Evolutionary conservation across 2,113 vertebrate species (phyloP), one percentile per base, ranked within the genome.

Genomic region (Tetraodon nigroviridis): DNA sequence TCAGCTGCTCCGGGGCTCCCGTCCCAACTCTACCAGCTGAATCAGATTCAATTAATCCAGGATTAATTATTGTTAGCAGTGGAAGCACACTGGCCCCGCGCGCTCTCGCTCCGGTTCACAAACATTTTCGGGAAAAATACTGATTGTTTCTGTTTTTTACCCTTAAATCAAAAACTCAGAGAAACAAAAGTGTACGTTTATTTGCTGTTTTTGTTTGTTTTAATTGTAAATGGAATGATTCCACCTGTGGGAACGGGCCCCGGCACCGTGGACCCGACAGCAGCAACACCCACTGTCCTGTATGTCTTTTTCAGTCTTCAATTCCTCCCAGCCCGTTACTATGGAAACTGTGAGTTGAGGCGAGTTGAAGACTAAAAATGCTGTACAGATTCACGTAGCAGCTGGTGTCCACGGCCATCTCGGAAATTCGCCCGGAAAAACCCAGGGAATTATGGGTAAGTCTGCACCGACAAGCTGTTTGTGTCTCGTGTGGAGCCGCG

Each of bases 281-380:
- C 41, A 24, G 55, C 60, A 66, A 84, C 71, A 70, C 78, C 68
- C 29, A 74, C 85, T 88, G 73, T 89, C 89, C 90, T 92, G 91
- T 92, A 92, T 91, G 89, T 91, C 89, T 91, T 91, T 91, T 92
- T 90, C 90, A 92, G 90, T 92, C 89, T 92, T 92, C 78, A 89
- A 90, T 91, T 91, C 89, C 90, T 92, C 92, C 90, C 90, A 92
- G 90, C 86, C 90, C 89, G 75, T 92, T 87, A 85, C 88, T 87
- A 89, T 92, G 88, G 88, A 90, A 88, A 90, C 79, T 87, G 83
- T 90, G 90, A 92, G 89, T 91, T 89, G 92, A 92, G 91, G 90
- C 84, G 84, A 92, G 89, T 89, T 90, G 89, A 92, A 92, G 89
- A 91, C 89, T 91, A 90, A 88, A 92, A 92, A 90, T 92, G 90